Conservation (phyloP, 2,113 vertebrate species). For the Sciurus niger region DNA sequence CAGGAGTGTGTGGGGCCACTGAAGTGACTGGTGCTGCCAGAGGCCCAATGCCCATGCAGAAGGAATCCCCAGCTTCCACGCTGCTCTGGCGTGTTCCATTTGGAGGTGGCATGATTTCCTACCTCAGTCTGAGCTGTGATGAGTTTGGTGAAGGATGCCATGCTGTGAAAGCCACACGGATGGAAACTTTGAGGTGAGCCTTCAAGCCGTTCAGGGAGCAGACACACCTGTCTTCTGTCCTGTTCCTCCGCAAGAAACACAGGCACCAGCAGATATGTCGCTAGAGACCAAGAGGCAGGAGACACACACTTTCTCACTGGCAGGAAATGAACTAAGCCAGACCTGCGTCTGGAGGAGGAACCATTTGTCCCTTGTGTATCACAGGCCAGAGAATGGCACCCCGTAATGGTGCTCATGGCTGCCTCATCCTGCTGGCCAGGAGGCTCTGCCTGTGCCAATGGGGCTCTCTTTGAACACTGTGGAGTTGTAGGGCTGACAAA, state of each 20-base stretch:
- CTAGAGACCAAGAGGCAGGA: fast-evolving
- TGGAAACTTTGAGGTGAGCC: fast-evolving
- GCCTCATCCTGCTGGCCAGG: neutral
- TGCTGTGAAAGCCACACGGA: fast-evolving
- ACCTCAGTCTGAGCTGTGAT: fast-evolving
- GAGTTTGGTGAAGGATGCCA: fast-evolving
- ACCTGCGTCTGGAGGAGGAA: fast-evolving
- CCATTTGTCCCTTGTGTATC: fast-evolving
- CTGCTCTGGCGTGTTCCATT: fast-evolving
- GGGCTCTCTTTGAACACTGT: neutral
- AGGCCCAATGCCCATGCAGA: neutral
- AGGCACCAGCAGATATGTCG: fast-evolving
- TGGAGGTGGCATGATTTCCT: too few species aligned
- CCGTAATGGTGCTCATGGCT: fast-evolving
- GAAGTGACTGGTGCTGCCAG: neutral
- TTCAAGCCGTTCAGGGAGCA: fast-evolving
- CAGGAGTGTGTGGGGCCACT: too few species aligned
- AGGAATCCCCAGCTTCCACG: neutral
- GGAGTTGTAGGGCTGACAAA: neutral
- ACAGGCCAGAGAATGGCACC: neutral
- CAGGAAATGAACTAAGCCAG: neutral
- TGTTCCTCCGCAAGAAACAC: neutral
- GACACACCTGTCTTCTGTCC: neutral
- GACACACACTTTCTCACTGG: fast-evolving
- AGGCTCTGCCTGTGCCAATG: neutral